Evolutionary conservation across 1,140 invertebrate genomes (phyloP), one percentile per base, ranked within the genome.

Genomic region (Drosophila hydei): DNA sequence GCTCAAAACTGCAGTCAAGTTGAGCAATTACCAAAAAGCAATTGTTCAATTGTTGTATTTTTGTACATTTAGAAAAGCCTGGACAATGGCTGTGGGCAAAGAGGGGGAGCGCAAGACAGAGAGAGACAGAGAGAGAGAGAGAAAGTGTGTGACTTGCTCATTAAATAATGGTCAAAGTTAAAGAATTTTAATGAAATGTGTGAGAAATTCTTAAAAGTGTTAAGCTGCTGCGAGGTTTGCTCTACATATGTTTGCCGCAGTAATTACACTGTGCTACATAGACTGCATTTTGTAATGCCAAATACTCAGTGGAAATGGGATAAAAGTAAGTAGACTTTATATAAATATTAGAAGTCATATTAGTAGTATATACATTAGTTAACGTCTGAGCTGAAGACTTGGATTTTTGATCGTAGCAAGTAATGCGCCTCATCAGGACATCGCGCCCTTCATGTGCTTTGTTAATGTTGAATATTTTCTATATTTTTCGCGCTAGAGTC

Each of bases 1-100:
- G 51, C 59, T 80, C 45, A 69, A 77, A 71, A 64, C 59, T 76
- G 74, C 63, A 80, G 58, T 59, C 52, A 63, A 76, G 75, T 56
- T 40, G 61, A 65, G 70, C 70, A 72, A 72, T 72, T 72, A 72
- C 70, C 33, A 63, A 68, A 55, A 42, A 69, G 48, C 30, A 60
- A 61, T 69, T 61, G 55, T 68, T 58, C 70, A 60, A 55, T 68
- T 69, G 62, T 72, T 72, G 62, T 21, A 64, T 18, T 56, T 48
- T 40, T 62, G 14, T 9, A 27, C 9, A 52, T 54, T 18, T 36
- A 14, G 60, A 50, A 60, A 33, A 60, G 27, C 51, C 51, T 47
- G 25, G 59, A 72, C 55, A 61, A 72, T 48, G 45, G 54, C 25
- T 9, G 30, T 8, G 7, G 48, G 7, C 21, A 27, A 23, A 23